These are phyloP conservation scores for Brenthis ino DNA, from an alignment of 2,888 invertebrate genomes.

Conservation along the genomic window DNA sequence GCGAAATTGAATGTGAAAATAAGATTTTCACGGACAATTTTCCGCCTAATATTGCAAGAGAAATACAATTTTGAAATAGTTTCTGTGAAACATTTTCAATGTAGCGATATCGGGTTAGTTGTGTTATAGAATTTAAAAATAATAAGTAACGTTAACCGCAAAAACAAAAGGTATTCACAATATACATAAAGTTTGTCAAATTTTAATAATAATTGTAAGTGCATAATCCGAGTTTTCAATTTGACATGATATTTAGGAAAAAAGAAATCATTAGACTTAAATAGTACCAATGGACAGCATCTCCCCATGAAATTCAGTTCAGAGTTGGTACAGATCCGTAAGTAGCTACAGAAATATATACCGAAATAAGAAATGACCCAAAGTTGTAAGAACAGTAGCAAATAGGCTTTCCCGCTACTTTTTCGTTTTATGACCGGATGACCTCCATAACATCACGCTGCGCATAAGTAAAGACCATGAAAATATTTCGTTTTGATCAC, in stretches of 20 bases:
- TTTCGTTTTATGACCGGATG: background rate
- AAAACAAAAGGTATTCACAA: too few relatives aligned
- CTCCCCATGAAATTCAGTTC: too few relatives aligned
- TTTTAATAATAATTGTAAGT: too few relatives aligned
- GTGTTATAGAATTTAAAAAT: background rate
- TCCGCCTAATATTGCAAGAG: slow-evolving; percentile 3
- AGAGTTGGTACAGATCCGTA: too few relatives aligned
- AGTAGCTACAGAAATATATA: too few relatives aligned
- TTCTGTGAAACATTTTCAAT: background rate
- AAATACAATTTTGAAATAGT: slow-evolving; percentile 5
- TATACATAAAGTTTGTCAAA: too few relatives aligned
- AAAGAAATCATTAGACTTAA: too few relatives aligned
- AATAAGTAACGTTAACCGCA: too few relatives aligned
- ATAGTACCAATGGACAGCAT: too few relatives aligned
- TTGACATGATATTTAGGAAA: too few relatives aligned
- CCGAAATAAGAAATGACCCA: background rate
- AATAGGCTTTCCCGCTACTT: background rate
- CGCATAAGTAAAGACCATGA: slow-evolving; percentile 1
- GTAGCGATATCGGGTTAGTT: background rate
- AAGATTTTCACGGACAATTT: slow-evolving; percentile 7
- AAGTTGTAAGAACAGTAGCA: background rate
- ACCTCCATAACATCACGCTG: background rate
- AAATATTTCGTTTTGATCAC: slow-evolving; percentile 16
- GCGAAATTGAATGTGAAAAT: slow-evolving; percentile 16
- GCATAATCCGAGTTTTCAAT: too few relatives aligned